Evolutionary conservation across 2,888 invertebrate genomes (phyloP), one percentile per base, ranked within the genome.

Genomic region (Melinaea marsaeus): DNA sequence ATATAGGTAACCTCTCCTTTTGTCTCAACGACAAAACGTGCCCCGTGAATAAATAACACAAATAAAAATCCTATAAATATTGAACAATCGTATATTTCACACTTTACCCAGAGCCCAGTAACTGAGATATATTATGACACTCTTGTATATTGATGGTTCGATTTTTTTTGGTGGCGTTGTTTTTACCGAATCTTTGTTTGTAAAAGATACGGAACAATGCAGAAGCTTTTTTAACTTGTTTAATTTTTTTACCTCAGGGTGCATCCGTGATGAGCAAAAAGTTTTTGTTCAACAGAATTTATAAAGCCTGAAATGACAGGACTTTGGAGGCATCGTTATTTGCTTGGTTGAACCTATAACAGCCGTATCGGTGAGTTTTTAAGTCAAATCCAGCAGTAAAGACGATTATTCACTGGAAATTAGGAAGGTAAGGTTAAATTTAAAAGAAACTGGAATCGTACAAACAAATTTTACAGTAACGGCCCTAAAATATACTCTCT

Each of bases 41-140:
- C 81, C 79, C 79, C 72, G 75, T 84, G 88, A 88, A 89, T 89
- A 90, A 90, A 89, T 85, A 86, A 85, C 77, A 88, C 82, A 89
- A 89, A 90, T 86, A 88, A 89, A 89, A 88, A 76, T 79, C 81
- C 79, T 86, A 87, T 90, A 90, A 87, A 90, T 88, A 89, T 89
- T 86, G 86, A 88, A 84, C 83, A 81, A 78, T 77, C 82, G 83
- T 86, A 89, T 88, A 88, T 86, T 89, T 90, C 88, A 89, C 90
- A 90, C 90, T 90, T 85, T 80, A 79, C 79, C 69, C 70, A 72
- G 79, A 80, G 79, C 76, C 75, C 75, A 66, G 79, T 85, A 86
- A 86, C 84, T 79, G 79, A 85, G 86, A 88, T 89, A 86, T 87
- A 87, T 86, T 87, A 86, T 88, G 86, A 86, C 85, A 76, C 70